Percentiles rank a stretch among this genome's conserved stretches.
These are phyloP conservation scores for Dasypolia templi DNA, from an alignment of 2,888 invertebrate species.

Conservation along the genomic window DNA sequence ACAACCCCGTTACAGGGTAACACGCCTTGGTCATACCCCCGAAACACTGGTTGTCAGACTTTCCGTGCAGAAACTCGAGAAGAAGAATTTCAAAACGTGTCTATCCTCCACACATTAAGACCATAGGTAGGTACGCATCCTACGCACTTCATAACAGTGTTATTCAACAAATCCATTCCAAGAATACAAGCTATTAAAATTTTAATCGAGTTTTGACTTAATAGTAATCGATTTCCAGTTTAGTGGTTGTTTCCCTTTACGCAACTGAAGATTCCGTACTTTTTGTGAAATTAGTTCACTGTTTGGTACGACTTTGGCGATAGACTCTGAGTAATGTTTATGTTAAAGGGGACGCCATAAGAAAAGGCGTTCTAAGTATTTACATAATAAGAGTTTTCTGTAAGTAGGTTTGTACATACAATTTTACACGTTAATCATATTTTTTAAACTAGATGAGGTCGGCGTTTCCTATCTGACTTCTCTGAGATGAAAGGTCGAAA, in stretches of 20 bases:
- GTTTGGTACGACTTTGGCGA: background rate
- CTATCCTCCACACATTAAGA: background rate
- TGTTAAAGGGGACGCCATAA: no score
- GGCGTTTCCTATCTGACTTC: no score
- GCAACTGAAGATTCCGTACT: conserved; percentile 9
- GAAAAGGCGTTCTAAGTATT: no score
- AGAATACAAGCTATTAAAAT: conserved; percentile 29
- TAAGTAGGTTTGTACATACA: no score
- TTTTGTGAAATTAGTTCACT: conserved; percentile 1
- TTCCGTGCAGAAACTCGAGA: background rate
- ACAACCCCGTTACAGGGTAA: no score
- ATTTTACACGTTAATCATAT: no score
- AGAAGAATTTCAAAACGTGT: background rate
- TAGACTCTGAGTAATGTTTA: background rate
- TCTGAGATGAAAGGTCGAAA: no score
- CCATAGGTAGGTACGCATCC: no score
- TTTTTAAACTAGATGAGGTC: no score
- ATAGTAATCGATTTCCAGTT: conserved; percentile 36
- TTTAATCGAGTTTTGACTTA: conserved; percentile 28
- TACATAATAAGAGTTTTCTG: no score
- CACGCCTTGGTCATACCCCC: no score
- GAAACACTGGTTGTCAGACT: background rate
- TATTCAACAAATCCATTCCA: conserved; percentile 20
- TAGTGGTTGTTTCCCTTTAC: conserved; percentile 21
- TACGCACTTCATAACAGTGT: background rate